Evolutionary conservation across 64 coral and sea anemone species (phyloP), one percentile per base, ranked within the genome.

Genomic region (Dendrophyllia cribrosa): DNA sequence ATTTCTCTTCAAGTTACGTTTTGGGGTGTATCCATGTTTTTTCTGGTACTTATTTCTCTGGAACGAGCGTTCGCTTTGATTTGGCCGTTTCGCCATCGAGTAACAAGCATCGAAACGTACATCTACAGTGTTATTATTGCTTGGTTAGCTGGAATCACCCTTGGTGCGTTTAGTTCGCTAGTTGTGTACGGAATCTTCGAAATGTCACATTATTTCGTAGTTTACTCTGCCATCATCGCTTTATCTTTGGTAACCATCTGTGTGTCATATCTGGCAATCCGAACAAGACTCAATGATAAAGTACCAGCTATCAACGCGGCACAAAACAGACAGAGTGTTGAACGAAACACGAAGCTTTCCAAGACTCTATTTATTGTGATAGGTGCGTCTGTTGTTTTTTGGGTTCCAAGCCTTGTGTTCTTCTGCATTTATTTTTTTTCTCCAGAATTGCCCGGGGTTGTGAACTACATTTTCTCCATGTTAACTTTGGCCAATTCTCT

Each of bases 401-500:
- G 34, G 2, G 34, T 34, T 34, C 34, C 34, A 34, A 34, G 34
- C 34, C 34, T 34, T 34, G 34, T 34, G 34, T 34, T 34, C 2
- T 34, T 34, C 34, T 34, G 34, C 34, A 34, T 34, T 34, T 12
- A 11, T 43, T 16, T 43, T 72, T 11, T 12, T 9, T 72, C 25
- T 72, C 12, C 34, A 9, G 11, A 43, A 3, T 72, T 24, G 34
- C 13, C 25, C 14, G 5, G 10, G 5, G 9, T 13, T 43, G 9
- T 72, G 2, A 9, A 15, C 9, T 43, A 72, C 70, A 72, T 26
- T 72, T 72, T 45, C 45, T 11, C 9, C 13, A 46, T 72, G 3
- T 72, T 72, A 15, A 9, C 10, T 72, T 43, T 72, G 25, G 70
- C 24, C 70, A 72, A 72, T 72, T 72, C 70, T 72, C 10, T 72